Base-by-base conservation (phyloP, 2,797 vertebrate genomes). In the Labeo calbasu region DNA sequence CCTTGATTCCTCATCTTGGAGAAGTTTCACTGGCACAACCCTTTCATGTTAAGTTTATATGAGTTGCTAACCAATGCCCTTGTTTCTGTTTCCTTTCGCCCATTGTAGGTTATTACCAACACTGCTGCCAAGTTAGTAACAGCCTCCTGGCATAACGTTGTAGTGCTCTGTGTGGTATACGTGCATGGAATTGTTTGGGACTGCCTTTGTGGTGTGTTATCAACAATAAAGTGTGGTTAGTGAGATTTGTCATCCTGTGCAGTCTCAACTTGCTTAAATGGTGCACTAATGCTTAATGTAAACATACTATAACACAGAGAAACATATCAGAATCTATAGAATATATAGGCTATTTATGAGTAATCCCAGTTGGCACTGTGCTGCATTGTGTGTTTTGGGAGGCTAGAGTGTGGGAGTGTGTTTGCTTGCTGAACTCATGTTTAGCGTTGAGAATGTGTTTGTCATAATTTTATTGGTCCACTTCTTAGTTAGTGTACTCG, bases 91-190 rank as follows among this genome's bases (percentile, higher is more conserved):
- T 88, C 66, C 77, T 55, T 86, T 43, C 89, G 83, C 92, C 85
- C 92, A 85, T 70, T 88, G 83, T 91, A 99, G 97, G 94, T 97
- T 88, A 94, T 98, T 95, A 85, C 92, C 91, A 97, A 96, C 88
- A 94, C 95, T 57, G 87, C 94, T 93, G 93, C 95, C 93, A 98
- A 97, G 97, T 99, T 95, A 98, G 98, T 99, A 97, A 90, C 88
- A 51, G 75, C 70, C 85, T 85, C 87, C 69, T 92, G 84, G 59
- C 86, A 46, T 73, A 90, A 89, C 84, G 63, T 88, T 86, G 11
- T 83, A 81, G 80, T 70, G 85, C 65, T 61, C 61, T 80, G 83
- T 88, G 84, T 85, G 83, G 78, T 81, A 59, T 71, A 78, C 79
- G 13, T 90, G 91, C 89, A 90, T 90, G 90, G 75, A 78, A 84